Evolutionary conservation across 2,888 invertebrate species (phyloP).

Genomic region (Masnerella sp.): DNA sequence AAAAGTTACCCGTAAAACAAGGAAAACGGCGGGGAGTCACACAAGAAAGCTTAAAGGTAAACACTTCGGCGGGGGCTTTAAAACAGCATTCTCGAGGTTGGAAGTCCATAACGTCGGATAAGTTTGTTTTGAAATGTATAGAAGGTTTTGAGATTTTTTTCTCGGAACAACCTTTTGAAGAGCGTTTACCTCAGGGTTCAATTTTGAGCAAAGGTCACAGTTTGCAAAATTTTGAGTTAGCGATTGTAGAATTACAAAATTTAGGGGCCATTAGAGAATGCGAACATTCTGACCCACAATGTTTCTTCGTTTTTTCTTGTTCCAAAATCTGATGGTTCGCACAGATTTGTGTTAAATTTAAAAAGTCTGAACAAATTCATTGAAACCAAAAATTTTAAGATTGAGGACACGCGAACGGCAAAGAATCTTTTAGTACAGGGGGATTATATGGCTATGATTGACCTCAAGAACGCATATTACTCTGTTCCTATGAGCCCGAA

Average conservation of each 20-base stretch:
- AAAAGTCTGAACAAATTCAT: conserved; percentile 44
- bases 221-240: not conserved
- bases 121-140: conserved; percentile 12
- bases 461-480: conserved; percentile 42
- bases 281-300: not conserved
- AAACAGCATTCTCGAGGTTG: not conserved
- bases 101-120: conserved; percentile 7
- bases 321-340: conserved; percentile 14
- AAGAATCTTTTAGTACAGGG: not conserved
- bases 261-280: conserved; percentile 27
- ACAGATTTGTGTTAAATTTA: conserved; percentile 43
- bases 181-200: not conserved
- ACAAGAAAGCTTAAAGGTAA: conserved; percentile 16
- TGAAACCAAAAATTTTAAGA: conserved; percentile 26
- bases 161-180: not conserved
- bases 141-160: conserved; percentile 9
- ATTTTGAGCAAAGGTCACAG: not conserved
- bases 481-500: conserved; percentile 12
- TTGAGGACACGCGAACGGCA: conserved; percentile 29
- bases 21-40: not conserved
- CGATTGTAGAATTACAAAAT: not conserved
- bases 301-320: conserved; percentile 29
- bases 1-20: not conserved
- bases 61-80: not conserved
- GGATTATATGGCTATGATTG: conserved; percentile 33